Percentiles rank a stretch among this genome's conserved stretches.
Evolutionary conservation across 2,888 invertebrate genomes (phyloP).

Genomic region (Notodonta ziczac): DNA sequence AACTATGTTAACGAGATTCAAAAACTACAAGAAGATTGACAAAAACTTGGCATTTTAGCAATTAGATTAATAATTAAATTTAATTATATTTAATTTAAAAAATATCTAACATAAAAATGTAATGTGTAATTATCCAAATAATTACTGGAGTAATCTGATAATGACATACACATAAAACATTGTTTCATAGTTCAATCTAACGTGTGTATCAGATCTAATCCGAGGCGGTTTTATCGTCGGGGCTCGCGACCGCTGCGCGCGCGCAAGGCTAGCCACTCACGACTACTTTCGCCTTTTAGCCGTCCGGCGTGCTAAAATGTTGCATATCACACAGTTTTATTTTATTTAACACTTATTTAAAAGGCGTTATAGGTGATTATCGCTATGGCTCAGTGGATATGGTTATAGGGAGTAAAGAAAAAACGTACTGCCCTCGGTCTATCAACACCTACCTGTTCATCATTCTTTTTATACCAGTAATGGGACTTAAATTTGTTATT

Average conservation of each 20-base stretch:
- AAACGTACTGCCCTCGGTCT: too few species aligned
- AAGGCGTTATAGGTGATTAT: background rate
- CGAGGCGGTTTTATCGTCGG: conserved; percentile 34
- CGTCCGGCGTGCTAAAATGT: conserved; percentile 50
- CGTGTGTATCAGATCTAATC: conserved; percentile 47
- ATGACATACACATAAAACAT: background rate
- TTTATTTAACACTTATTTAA: conserved; percentile 8
- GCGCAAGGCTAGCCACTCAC: conserved; percentile 70
- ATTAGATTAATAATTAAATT: too few species aligned
- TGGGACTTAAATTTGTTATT: too few species aligned
- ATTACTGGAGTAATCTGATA: conserved; percentile 1
- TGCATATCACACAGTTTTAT: conserved; percentile 26
- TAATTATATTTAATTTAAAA: too few species aligned
- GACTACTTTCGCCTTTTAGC: conserved; percentile 71
- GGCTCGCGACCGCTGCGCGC: conserved; percentile 37
- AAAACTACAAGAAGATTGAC: too few species aligned
- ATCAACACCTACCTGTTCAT: too few species aligned
- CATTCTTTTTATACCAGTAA: too few species aligned
- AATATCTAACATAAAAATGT: too few species aligned
- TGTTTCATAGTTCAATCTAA: conserved; percentile 6
- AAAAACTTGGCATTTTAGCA: too few species aligned
- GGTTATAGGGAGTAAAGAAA: too few species aligned
- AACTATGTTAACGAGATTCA: too few species aligned
- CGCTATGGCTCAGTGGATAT: too few species aligned
- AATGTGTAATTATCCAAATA: background rate